Percentiles rank a stretch among this genome's conserved stretches.
Conservation (phyloP, 1,140 invertebrate species). For the Drosophila ananassae region DNA sequence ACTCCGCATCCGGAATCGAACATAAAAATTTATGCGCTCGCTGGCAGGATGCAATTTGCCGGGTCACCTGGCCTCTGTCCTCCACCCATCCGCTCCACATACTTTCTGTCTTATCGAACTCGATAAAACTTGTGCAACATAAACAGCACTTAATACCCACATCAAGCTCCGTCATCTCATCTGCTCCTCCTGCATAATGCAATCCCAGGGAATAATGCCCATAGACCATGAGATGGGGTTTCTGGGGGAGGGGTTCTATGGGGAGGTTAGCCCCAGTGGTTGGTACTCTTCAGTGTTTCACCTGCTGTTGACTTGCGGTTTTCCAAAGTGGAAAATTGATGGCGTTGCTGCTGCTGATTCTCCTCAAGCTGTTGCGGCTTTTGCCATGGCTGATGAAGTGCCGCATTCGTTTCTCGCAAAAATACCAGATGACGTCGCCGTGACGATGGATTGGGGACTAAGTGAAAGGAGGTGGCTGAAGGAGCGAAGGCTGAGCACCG, state of each 20-base stretch:
- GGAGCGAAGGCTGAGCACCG: conserved; percentile 7
- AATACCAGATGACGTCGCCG: conserved; percentile 32
- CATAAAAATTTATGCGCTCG: conserved; percentile 41
- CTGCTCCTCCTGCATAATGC: conserved; percentile 59
- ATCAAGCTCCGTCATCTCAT: conserved; percentile 46
- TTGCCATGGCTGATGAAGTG: conserved; percentile 53
- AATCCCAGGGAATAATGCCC: conserved; percentile 35
- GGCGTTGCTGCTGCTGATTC: conserved; percentile 31
- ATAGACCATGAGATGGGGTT: conserved; percentile 2
- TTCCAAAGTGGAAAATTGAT: conserved; percentile 71
- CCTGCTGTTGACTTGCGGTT: conserved; percentile 50
- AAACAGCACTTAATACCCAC: conserved; percentile 70
- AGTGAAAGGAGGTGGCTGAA: not conserved
- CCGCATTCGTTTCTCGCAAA: conserved; percentile 36
- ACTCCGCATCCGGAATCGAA: conserved; percentile 27
- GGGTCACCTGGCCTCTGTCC: conserved; percentile 13
- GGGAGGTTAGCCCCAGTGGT: not conserved
- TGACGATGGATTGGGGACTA: conserved; percentile 18
- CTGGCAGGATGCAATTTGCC: conserved; percentile 41
- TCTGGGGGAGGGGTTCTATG: not conserved
- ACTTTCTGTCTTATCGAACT: conserved; percentile 37
- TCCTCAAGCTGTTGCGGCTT: conserved; percentile 30
- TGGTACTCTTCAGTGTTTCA: conserved; percentile 25
- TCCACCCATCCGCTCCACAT: not conserved
- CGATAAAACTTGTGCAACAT: conserved; percentile 66